Percentiles rank a stretch among this genome's conserved stretches.
phyloP scores from a whole-genome alignment of 1,140 invertebrate species.

The Apis laboriosa region DNA sequence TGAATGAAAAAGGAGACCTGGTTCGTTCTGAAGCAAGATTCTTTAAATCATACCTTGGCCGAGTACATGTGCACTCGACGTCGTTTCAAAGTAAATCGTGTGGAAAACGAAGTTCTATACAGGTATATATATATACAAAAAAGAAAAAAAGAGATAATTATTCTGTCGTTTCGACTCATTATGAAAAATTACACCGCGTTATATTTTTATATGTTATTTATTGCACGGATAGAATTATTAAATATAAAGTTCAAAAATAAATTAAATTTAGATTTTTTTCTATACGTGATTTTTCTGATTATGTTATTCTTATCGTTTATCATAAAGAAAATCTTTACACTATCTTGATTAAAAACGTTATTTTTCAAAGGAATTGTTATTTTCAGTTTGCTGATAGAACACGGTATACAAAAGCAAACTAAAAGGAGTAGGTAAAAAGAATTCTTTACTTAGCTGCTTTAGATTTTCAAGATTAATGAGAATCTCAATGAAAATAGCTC shows the following conservation, averaged over 20 bases:
- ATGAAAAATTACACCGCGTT: neutral
- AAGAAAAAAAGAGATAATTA: neutral
- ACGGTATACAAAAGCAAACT: neutral
- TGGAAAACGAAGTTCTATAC: neutral
- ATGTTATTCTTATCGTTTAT: neutral
- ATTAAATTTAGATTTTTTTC: neutral
- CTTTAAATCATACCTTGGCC: conserved; percentile 10
- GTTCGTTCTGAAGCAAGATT: neutral
- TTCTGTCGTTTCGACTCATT: neutral
- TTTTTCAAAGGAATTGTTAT: neutral
- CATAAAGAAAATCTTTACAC: no score
- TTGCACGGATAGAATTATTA: neutral
- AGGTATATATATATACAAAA: neutral
- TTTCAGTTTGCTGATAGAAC: neutral
- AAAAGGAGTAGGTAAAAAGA: neutral
- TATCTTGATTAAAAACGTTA: neutral
- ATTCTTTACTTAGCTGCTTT: conserved; percentile 10
- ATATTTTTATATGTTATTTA: neutral
- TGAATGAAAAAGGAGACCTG: neutral
- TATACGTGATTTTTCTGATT: neutral
- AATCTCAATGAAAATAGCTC: conserved; percentile 11
- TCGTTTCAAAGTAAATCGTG: conserved; percentile 18
- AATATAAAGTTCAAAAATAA: neutral
- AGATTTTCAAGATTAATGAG: conserved; percentile 27
- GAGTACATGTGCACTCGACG: conserved; percentile 18